A percentile compares a stretch with the other conserved stretches of the same genome.
These are phyloP conservation scores for Troides helena DNA, from an alignment of 2,888 invertebrate species.

Conservation along the genomic window DNA sequence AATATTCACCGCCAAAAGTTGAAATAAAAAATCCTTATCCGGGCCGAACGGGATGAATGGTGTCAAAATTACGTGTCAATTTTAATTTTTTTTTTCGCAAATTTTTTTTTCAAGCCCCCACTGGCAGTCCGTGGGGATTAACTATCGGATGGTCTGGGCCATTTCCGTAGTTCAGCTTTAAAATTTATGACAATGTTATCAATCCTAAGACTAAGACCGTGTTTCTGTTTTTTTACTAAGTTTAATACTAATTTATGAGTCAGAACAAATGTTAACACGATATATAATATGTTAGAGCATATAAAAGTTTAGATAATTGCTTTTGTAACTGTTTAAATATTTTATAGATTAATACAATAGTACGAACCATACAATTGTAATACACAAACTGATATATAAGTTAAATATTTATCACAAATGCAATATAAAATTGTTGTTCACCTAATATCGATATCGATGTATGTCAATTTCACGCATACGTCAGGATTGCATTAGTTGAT, in stretches of 20 bases:
- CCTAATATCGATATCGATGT: conserved; percentile 15
- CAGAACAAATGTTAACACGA: neutral
- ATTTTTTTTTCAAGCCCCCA: conserved; percentile 39
- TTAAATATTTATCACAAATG: neutral
- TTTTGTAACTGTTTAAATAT: too few species aligned
- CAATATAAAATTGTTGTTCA: neutral
- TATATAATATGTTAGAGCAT: neutral
- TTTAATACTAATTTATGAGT: neutral
- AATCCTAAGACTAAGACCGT: conserved; percentile 1
- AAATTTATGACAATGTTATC: conserved; percentile 26
- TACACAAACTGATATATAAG: neutral
- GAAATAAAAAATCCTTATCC: conserved; percentile 48
- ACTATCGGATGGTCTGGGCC: conserved; percentile 19
- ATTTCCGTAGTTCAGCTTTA: conserved; percentile 24
- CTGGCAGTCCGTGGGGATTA: conserved; percentile 24
- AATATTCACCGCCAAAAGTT: conserved; percentile 1
- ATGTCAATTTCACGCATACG: conserved; percentile 33
- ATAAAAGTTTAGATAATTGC: too few species aligned
- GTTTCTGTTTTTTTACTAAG: conserved; percentile 1
- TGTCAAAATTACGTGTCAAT: conserved; percentile 76
- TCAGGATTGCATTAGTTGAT: conserved; percentile 35
- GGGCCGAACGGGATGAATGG: conserved; percentile 70
- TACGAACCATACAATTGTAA: too few species aligned
- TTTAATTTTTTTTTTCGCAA: conserved; percentile 59
- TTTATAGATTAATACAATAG: too few species aligned